phyloP scores from a whole-genome alignment of 2,888 invertebrate species.

The Lepetodrilus schrolli region DNA sequence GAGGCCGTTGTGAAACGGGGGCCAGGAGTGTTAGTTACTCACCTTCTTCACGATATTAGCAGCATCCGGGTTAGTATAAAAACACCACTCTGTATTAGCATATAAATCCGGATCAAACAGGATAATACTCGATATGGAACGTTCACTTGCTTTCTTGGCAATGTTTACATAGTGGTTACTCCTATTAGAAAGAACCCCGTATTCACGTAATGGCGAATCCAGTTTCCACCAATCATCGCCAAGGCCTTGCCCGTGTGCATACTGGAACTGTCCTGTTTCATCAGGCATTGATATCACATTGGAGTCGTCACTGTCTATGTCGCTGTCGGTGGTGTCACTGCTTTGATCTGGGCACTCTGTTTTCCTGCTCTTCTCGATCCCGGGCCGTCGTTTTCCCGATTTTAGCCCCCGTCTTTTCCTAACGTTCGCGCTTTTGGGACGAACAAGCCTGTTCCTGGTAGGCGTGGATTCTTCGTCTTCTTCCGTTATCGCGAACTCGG shows the following conservation, averaged over 20 bases:
- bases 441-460: neutral
- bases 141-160: constrained; percentile 65
- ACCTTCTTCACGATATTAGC: neutral
- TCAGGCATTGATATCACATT: constrained; percentile 62
- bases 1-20: too few species aligned
- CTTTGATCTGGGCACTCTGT: constrained; percentile 29
- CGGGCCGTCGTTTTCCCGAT: neutral
- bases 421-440: constrained; percentile 24
- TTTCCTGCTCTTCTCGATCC: constrained; percentile 14
- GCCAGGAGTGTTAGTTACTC: too few species aligned
- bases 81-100: constrained; percentile 24
- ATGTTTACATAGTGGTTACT: constrained; percentile 49
- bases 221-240: constrained; percentile 5
- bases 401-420: constrained; percentile 7
- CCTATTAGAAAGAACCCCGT: constrained; percentile 55
- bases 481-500: constrained; percentile 16
- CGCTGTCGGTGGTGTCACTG: constrained; percentile 44
- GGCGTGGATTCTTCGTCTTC: constrained; percentile 21
- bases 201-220: constrained; percentile 37
- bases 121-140: constrained; percentile 64
- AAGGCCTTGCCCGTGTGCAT: neutral
- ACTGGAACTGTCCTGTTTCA: constrained; percentile 47
- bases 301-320: constrained; percentile 50
- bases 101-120: constrained; percentile 45
- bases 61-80: constrained; percentile 19